These are phyloP conservation scores for Tachuris rubrigastra DNA, from an alignment of 2,113 vertebrate genomes.

Conservation along the genomic window DNA sequence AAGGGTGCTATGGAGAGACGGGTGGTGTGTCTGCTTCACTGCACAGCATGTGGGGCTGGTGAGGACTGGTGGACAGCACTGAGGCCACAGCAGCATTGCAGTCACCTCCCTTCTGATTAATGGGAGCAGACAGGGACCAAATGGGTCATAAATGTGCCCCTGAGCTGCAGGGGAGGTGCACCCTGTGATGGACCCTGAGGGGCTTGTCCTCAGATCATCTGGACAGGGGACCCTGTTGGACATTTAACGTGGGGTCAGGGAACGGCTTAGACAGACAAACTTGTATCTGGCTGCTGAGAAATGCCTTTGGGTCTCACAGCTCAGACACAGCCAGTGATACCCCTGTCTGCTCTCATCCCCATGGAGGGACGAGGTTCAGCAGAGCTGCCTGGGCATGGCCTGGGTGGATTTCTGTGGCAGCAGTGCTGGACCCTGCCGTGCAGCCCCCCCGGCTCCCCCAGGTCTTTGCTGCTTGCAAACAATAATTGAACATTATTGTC, in stretches of 20 bases:
- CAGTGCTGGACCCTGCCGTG: accelerated
- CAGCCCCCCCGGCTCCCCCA: accelerated
- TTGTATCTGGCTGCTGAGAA: background rate
- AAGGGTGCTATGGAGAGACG: background rate
- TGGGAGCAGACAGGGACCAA: slow-evolving; percentile 7
- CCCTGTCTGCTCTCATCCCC: background rate
- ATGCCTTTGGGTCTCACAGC: background rate
- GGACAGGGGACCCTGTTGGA: background rate
- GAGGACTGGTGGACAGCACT: background rate
- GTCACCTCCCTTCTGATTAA: background rate
- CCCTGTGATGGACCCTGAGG: background rate
- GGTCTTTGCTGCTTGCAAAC: background rate
- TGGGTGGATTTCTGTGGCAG: background rate
- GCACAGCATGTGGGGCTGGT: background rate
- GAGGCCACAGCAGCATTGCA: background rate
- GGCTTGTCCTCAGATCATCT: background rate
- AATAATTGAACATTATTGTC: background rate
- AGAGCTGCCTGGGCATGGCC: background rate
- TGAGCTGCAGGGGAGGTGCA: background rate
- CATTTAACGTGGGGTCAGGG: background rate
- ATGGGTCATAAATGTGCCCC: slow-evolving; percentile 17
- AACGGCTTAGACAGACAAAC: background rate
- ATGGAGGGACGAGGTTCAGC: background rate
- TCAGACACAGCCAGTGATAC: background rate
- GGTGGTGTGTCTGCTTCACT: background rate